A percentile compares a stretch with the other conserved stretches of the same genome.
Conservation (phyloP, 2,888 invertebrate genomes). For the Druceiella hillmani region DNA sequence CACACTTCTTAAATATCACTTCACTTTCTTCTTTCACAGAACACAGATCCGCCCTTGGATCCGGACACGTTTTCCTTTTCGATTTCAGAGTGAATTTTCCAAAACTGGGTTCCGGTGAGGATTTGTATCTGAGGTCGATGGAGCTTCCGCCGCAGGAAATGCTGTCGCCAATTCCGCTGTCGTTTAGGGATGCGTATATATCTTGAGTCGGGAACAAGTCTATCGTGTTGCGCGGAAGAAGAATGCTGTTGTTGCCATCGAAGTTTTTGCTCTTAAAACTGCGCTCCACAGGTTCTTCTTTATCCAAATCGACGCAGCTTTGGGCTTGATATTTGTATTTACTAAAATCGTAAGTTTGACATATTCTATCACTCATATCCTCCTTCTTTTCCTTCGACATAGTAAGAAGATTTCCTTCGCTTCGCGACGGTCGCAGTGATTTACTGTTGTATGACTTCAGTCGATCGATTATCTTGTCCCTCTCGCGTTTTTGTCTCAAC, state of each 20-base stretch:
- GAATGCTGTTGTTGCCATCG: conserved; percentile 41
- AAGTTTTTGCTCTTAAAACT: conserved; percentile 39
- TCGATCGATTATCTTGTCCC: conserved; percentile 3
- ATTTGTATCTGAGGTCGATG: conserved; percentile 31
- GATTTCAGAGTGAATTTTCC: conserved; percentile 41
- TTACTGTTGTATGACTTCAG: neutral
- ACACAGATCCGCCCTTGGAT: too few relatives aligned
- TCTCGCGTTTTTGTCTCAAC: conserved; percentile 27
- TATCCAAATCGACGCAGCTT: conserved; percentile 43
- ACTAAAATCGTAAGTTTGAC: neutral
- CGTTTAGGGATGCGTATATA: neutral
- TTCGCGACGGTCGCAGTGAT: conserved; percentile 20
- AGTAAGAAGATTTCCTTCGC: conserved; percentile 42
- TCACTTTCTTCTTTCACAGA: too few relatives aligned
- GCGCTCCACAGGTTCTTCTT: conserved; percentile 38
- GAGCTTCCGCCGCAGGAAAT: too few relatives aligned
- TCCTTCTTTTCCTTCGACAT: neutral
- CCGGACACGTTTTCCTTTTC: conserved; percentile 36
- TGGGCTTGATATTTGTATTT: conserved; percentile 37
- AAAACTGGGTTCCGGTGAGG: conserved; percentile 35
- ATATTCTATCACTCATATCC: too few relatives aligned
- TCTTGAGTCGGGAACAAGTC: neutral
- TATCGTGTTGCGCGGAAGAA: conserved; percentile 18
- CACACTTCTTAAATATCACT: too few relatives aligned
- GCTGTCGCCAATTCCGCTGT: neutral